phyloP scores from a whole-genome alignment of 2,113 vertebrate genomes.

The Percopsis transmontana region DNA sequence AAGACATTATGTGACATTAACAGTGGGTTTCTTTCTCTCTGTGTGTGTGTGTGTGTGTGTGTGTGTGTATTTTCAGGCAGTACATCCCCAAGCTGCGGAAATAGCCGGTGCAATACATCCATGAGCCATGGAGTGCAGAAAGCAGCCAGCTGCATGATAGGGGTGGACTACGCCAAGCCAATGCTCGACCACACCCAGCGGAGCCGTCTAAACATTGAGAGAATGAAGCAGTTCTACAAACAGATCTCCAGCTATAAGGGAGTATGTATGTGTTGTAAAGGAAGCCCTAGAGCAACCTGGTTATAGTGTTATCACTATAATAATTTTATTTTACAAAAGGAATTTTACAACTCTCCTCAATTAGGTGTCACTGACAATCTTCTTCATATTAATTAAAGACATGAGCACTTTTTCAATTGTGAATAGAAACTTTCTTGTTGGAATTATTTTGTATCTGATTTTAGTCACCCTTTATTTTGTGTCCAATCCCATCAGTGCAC shows the following conservation, averaged over 20 bases:
- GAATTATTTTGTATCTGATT: no score
- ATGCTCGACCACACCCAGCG: conserved; percentile 84
- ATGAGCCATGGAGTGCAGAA: conserved; percentile 75
- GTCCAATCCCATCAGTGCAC: not conserved
- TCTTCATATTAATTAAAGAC: no score
- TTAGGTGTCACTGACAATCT: no score
- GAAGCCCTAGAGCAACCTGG: not conserved
- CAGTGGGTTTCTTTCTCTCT: no score
- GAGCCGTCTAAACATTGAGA: conserved; percentile 84
- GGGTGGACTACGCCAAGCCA: conserved; percentile 83
- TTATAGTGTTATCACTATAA: not conserved
- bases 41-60: not conserved
- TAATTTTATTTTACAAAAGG: not conserved
- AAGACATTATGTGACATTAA: not conserved
- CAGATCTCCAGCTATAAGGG: conserved; percentile 84
- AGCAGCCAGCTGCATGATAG: conserved; percentile 83
- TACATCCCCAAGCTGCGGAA: conserved; percentile 87
- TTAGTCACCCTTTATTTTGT: no score
- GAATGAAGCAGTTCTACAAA: conserved; percentile 89
- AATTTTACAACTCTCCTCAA: no score
- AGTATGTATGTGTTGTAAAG: conserved; percentile 68
- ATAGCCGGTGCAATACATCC: conserved; percentile 60
- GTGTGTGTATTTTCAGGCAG: conserved; percentile 59
- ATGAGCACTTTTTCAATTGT: no score
- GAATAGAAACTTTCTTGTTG: no score